phyloP scores from a whole-genome alignment of 1,140 invertebrate species.

The Calephelis virginiensis region DNA sequence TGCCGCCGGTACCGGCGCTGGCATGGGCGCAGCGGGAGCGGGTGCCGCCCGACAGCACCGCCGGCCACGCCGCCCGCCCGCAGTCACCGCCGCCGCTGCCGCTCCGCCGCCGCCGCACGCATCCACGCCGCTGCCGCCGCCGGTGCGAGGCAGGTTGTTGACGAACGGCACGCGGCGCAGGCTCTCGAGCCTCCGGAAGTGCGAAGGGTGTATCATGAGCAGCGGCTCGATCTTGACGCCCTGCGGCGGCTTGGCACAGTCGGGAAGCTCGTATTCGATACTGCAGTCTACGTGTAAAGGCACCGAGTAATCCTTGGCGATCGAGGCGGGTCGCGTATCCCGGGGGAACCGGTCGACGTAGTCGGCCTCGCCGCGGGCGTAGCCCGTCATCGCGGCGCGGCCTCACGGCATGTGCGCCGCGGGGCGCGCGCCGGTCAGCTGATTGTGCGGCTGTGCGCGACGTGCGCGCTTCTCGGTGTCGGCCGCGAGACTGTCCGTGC shows the following conservation, averaged over 20 bases:
- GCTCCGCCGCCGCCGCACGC: constrained; percentile 36
- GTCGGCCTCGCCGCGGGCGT: constrained; percentile 70
- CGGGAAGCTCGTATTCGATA: constrained; percentile 90
- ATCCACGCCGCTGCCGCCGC: constrained; percentile 31
- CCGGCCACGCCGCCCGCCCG: constrained; percentile 25
- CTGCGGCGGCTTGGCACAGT: constrained; percentile 88
- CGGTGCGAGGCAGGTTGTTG: constrained; percentile 63
- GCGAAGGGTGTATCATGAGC: constrained; percentile 92
- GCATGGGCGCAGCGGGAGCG: constrained; percentile 32
- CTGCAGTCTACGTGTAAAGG: constrained; percentile 91
- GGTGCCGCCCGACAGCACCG: constrained; percentile 39
- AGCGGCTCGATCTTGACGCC: constrained; percentile 86
- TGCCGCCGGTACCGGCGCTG: constrained; percentile 23
- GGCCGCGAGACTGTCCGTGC: constrained; percentile 48
- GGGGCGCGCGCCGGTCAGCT: constrained; percentile 69
- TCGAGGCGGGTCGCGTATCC: constrained; percentile 58
- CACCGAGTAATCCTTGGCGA: constrained; percentile 86
- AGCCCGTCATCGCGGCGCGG: constrained; percentile 69
- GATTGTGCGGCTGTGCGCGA: constrained; percentile 48
- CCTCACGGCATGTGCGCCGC: constrained; percentile 69
- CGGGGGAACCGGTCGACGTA: constrained; percentile 60
- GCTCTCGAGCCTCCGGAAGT: constrained; percentile 88
- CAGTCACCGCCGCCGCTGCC: constrained; percentile 34
- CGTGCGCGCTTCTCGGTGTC: constrained; percentile 52
- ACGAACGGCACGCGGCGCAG: constrained; percentile 86